These are phyloP conservation scores for Apomyelois bistriatella DNA, from an alignment of 2,888 invertebrate species.

Conservation along the genomic window DNA sequence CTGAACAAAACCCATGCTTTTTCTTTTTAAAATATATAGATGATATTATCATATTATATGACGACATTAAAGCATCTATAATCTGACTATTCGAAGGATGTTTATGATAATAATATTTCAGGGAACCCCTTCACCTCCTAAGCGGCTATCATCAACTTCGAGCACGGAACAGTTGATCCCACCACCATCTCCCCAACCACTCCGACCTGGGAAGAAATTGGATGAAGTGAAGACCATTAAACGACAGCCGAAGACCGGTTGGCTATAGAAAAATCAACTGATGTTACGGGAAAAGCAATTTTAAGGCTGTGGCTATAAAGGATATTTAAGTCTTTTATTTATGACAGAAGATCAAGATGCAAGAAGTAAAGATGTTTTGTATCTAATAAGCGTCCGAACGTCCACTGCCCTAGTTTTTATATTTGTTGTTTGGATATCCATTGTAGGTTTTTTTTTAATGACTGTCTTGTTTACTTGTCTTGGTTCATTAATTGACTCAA, in stretches of 20 bases:
- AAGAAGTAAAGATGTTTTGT: not conserved
- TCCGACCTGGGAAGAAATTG: slow-evolving; percentile 62
- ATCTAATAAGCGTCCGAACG: not conserved
- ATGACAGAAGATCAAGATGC: no score
- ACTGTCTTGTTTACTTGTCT: no score
- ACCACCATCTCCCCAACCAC: slow-evolving; percentile 57
- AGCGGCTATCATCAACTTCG: slow-evolving; percentile 55
- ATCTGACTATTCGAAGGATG: not conserved
- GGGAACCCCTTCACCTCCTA: slow-evolving; percentile 39
- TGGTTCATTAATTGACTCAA: no score
- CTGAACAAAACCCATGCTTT: no score
- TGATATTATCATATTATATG: no score
- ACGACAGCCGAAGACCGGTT: slow-evolving; percentile 80
- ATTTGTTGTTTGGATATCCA: not conserved
- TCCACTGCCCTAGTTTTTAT: not conserved
- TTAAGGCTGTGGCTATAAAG: not conserved
- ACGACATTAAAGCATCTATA: no score
- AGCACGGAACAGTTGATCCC: slow-evolving; percentile 78
- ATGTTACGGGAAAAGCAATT: no score
- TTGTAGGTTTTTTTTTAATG: not conserved
- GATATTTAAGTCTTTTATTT: not conserved
- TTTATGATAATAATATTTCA: not conserved
- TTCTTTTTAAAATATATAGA: no score
- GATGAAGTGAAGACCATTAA: slow-evolving; percentile 78
- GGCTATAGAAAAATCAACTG: slow-evolving; percentile 63